Evolutionary conservation across 2,888 invertebrate genomes (phyloP).

Genomic region (Encarsia formosa): DNA sequence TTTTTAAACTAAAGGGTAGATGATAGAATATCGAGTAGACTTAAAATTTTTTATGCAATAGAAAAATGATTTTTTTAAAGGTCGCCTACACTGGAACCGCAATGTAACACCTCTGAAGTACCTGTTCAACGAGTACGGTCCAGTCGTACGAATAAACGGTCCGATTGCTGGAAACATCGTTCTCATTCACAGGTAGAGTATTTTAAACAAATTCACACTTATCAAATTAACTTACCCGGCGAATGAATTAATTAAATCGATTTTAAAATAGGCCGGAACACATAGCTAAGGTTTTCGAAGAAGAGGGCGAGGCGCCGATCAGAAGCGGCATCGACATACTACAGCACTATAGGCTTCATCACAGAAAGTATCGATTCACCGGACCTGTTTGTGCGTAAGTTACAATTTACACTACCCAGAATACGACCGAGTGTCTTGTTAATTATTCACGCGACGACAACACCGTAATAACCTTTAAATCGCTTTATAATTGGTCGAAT

Average conservation of each 20-base stretch:
- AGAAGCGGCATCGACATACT: slow-evolving; percentile 63
- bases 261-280: slow-evolving; percentile 57
- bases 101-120: slow-evolving; percentile 51
- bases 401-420: neutral
- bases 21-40: too few species aligned
- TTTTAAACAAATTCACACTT: too few species aligned
- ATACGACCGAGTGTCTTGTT: too few species aligned
- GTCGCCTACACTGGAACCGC: slow-evolving; percentile 52
- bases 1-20: too few species aligned
- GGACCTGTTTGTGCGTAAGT: slow-evolving; percentile 61
- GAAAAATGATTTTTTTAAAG: slow-evolving; percentile 32
- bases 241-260: too few species aligned
- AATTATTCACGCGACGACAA: too few species aligned
- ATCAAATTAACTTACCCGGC: too few species aligned
- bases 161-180: slow-evolving; percentile 64
- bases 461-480: neutral
- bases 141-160: slow-evolving; percentile 63
- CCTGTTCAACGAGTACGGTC: slow-evolving; percentile 58
- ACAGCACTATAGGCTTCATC: slow-evolving; percentile 61
- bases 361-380: slow-evolving; percentile 55
- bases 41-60: too few species aligned
- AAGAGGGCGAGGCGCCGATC: slow-evolving; percentile 60
- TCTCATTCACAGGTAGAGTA: slow-evolving; percentile 52
- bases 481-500: neutral
- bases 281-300: slow-evolving; percentile 59